These are phyloP conservation scores for Ceryle rudis DNA, from an alignment of 2,797 vertebrate species.

Conservation along the genomic window DNA sequence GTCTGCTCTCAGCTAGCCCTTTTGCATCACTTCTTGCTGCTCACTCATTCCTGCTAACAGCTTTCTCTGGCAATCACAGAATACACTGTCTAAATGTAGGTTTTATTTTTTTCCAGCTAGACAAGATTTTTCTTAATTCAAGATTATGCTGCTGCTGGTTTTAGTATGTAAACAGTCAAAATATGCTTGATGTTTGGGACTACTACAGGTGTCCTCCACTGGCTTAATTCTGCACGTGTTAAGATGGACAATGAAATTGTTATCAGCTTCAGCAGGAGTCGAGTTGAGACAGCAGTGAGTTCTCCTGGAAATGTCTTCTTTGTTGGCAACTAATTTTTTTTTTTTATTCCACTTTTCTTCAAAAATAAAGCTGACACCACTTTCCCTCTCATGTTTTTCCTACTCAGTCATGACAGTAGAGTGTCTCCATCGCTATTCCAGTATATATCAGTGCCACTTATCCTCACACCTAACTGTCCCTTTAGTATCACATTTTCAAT, in stretches of 20 bases:
- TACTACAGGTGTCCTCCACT: background rate
- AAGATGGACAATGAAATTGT: background rate
- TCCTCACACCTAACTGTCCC: background rate
- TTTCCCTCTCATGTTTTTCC: background rate
- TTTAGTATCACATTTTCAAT: background rate
- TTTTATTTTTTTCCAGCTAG: background rate
- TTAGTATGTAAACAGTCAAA: background rate
- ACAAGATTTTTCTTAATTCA: background rate
- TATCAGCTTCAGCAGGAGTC: background rate
- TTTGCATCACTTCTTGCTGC: background rate
- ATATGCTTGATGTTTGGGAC: background rate
- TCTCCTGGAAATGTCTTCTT: background rate
- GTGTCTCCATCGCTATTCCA: background rate
- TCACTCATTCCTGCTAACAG: background rate
- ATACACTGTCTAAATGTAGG: background rate
- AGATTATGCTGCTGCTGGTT: background rate
- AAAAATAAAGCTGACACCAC: background rate
- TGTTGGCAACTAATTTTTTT: background rate
- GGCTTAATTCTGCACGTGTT: background rate
- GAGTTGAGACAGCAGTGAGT: background rate
- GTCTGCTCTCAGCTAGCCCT: background rate
- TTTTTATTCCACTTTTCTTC: background rate
- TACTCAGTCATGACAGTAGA: background rate
- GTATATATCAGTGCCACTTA: background rate
- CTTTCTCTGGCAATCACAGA: background rate